A percentile compares a stretch with the other conserved stretches of the same genome.
Evolutionary conservation across 2,888 invertebrate species (phyloP).

Genomic region (Parochlus steinenii): DNA sequence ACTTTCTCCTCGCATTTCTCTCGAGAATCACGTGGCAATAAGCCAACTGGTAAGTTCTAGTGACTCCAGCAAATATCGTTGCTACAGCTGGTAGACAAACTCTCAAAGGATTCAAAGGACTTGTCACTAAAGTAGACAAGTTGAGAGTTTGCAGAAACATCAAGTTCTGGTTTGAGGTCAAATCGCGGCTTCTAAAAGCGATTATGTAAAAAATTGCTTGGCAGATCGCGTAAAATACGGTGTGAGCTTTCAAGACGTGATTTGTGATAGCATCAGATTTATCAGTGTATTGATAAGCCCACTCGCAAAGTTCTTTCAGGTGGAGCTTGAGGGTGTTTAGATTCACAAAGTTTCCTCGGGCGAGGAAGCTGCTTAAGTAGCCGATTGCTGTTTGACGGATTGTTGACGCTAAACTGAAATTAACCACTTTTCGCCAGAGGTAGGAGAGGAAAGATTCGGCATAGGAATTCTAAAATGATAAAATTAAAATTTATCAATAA

Average conservation of each 20-base stretch:
- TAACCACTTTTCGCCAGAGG: slow-evolving; percentile 56
- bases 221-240: slow-evolving; percentile 81
- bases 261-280: slow-evolving; percentile 25
- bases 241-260: slow-evolving; percentile 50
- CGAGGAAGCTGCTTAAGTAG: slow-evolving; percentile 58
- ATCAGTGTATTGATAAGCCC: slow-evolving; percentile 61
- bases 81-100: slow-evolving; percentile 63
- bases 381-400: slow-evolving; percentile 51
- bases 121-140: slow-evolving; percentile 70
- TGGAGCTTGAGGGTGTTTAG: slow-evolving; percentile 45
- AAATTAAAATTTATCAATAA: not conserved
- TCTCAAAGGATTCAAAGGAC: slow-evolving; percentile 72
- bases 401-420: slow-evolving; percentile 44
- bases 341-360: slow-evolving; percentile 46
- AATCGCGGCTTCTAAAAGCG: slow-evolving; percentile 72
- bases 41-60: slow-evolving; percentile 70
- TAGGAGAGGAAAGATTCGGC: slow-evolving; percentile 49
- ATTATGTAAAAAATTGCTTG: slow-evolving; percentile 88
- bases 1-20: slow-evolving; percentile 49
- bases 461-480: slow-evolving; percentile 23
- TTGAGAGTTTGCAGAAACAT: slow-evolving; percentile 66
- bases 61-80: slow-evolving; percentile 64
- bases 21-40: slow-evolving; percentile 87
- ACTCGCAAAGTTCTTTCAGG: slow-evolving; percentile 54
- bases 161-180: slow-evolving; percentile 56